A percentile compares a stretch with the other conserved stretches of the same genome.
These are phyloP conservation scores for Dendroctonus valens DNA, from an alignment of 1,140 invertebrate species.

Conservation along the genomic window DNA sequence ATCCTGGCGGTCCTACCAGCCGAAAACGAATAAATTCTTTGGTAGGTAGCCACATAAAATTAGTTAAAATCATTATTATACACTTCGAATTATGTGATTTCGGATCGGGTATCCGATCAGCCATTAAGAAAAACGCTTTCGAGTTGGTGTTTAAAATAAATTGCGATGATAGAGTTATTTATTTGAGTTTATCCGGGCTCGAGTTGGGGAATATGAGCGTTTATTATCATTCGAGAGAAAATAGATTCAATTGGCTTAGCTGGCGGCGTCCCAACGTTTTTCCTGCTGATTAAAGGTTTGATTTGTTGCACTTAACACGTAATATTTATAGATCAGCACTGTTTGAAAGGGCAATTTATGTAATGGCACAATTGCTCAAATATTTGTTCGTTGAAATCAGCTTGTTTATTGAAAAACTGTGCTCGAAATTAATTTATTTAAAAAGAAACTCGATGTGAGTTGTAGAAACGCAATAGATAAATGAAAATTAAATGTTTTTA, in stretches of 20 bases:
- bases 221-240: neutral
- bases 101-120: conserved; percentile 6
- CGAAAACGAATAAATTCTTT: conserved; percentile 18
- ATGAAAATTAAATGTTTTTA: neutral
- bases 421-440: neutral
- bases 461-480: neutral
- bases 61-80: conserved; percentile 29
- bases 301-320: conserved; percentile 21
- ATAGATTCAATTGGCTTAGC: conserved; percentile 6
- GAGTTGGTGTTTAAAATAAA: neutral
- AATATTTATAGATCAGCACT: conserved; percentile 8
- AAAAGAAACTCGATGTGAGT: neutral
- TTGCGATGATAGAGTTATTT: conserved; percentile 17
- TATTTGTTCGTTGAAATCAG: neutral
- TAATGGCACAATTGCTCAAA: conserved; percentile 4
- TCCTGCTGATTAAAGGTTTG: conserved; percentile 9
- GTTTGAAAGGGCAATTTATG: neutral
- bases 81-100: conserved; percentile 14
- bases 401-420: neutral
- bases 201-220: neutral
- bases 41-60: conserved; percentile 26
- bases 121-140: conserved; percentile 5
- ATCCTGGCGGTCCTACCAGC: conserved; percentile 2
- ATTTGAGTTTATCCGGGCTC: conserved; percentile 9
- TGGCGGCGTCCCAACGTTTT: conserved; percentile 7